Evolutionary conservation across 2,888 invertebrate genomes (phyloP).

Genomic region (Hyalella azteca): DNA sequence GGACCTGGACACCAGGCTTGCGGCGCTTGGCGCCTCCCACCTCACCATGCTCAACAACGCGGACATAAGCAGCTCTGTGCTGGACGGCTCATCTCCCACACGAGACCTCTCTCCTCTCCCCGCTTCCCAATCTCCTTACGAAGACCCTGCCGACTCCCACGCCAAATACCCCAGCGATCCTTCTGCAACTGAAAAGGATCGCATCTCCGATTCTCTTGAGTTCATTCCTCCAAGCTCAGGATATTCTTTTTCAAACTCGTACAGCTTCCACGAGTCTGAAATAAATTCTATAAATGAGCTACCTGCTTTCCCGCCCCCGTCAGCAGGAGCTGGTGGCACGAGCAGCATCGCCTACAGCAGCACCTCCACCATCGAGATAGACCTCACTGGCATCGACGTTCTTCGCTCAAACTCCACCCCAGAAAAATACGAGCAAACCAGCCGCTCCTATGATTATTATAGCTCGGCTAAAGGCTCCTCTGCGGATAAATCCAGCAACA

Average conservation of each 20-base stretch:
- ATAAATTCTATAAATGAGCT: not conserved
- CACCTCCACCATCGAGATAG: not conserved
- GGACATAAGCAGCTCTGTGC: not conserved
- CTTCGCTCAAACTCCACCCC: not conserved
- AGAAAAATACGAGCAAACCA: not conserved
- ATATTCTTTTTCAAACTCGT: no score
- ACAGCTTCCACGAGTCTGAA: not conserved
- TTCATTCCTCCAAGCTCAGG: not conserved
- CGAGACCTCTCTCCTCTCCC: not conserved
- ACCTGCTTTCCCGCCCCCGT: not conserved
- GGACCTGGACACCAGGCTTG: conserved; percentile 4
- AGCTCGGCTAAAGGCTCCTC: not conserved
- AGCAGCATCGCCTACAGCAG: not conserved
- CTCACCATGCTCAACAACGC: not conserved
- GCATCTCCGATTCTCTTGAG: not conserved
- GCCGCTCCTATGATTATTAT: not conserved
- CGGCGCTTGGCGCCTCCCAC: not conserved
- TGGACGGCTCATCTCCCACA: not conserved
- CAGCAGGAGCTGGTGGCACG: not conserved
- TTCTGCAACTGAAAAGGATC: not conserved
- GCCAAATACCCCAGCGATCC: not conserved
- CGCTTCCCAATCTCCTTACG: not conserved
- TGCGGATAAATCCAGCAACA: not conserved
- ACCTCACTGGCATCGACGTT: not conserved
- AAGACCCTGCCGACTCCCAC: not conserved